Evolutionary conservation across 2,888 invertebrate genomes (phyloP).

Genomic region (Lithophane socia): DNA sequence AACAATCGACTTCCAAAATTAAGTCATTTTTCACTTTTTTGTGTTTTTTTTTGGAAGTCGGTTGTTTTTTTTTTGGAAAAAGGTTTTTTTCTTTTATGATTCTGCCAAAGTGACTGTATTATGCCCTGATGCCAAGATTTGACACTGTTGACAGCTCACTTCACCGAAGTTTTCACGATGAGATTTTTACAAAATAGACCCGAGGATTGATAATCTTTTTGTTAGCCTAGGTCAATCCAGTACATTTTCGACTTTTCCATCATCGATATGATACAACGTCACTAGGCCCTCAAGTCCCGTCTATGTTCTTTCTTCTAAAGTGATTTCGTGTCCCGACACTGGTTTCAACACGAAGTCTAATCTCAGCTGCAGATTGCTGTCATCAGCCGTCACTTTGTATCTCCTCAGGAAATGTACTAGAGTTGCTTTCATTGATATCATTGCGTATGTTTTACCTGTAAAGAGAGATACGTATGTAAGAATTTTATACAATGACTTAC

Average conservation of each 20-base stretch:
- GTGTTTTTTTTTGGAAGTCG: too few relatives aligned
- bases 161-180: too few relatives aligned
- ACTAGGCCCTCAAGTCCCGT: neutral
- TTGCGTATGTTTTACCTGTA: slow-evolving; percentile 74
- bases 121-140: too few relatives aligned
- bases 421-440: slow-evolving; percentile 73
- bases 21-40: too few relatives aligned
- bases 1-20: too few relatives aligned
- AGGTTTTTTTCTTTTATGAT: too few relatives aligned
- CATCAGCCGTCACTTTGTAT: slow-evolving; percentile 69
- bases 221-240: too few relatives aligned
- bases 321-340: slow-evolving; percentile 69
- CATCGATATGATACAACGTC: neutral
- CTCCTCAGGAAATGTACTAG: slow-evolving; percentile 70
- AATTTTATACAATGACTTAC: neutral
- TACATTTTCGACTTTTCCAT: neutral
- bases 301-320: slow-evolving; percentile 50
- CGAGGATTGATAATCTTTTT: too few relatives aligned
- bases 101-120: too few relatives aligned
- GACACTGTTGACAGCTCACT: too few relatives aligned
- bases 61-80: too few relatives aligned
- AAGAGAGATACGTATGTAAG: slow-evolving; percentile 15
- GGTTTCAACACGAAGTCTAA: slow-evolving; percentile 74
- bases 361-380: slow-evolving; percentile 63
- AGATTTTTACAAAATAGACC: too few relatives aligned